Percentiles rank a stretch among this genome's conserved stretches.
Evolutionary conservation across 2,888 invertebrate genomes (phyloP).

Genomic region (Melanostoma mellinum): DNA sequence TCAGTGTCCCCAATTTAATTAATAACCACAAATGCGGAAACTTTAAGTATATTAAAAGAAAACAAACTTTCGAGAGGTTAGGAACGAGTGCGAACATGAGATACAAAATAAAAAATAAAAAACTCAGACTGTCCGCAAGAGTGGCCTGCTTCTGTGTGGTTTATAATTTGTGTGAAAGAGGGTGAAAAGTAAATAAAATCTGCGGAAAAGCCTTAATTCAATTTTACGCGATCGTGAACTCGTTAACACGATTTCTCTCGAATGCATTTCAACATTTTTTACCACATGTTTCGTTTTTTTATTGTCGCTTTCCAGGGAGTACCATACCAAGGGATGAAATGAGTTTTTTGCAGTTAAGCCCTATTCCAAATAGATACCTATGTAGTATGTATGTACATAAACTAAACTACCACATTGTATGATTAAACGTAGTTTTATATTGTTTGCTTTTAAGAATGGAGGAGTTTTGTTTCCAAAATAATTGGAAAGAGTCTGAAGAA

Average conservation of each 20-base stretch:
- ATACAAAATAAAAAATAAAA: slow-evolving; percentile 5
- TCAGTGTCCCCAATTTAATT: slow-evolving; percentile 67
- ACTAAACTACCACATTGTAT: slow-evolving; percentile 26
- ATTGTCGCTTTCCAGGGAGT: slow-evolving; percentile 9
- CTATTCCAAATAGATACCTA: no score
- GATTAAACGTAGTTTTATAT: slow-evolving; percentile 32
- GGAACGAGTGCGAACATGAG: not conserved
- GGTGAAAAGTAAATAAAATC: slow-evolving; percentile 77
- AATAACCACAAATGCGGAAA: slow-evolving; percentile 71
- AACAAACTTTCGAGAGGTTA: slow-evolving; percentile 53
- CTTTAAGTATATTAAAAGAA: slow-evolving; percentile 73
- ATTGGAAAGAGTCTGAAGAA: slow-evolving; percentile 38
- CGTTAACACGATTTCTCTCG: slow-evolving; percentile 76
- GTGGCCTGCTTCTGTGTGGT: slow-evolving; percentile 52
- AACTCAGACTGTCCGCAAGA: slow-evolving; percentile 53
- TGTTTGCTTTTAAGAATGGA: slow-evolving; percentile 25
- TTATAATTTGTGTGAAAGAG: slow-evolving; percentile 31
- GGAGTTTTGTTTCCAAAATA: slow-evolving; percentile 39
- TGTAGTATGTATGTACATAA: slow-evolving; percentile 31
- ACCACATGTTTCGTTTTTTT: slow-evolving; percentile 63
- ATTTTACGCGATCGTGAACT: slow-evolving; percentile 82
- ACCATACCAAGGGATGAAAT: slow-evolving; percentile 42
- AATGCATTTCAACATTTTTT: slow-evolving; percentile 76
- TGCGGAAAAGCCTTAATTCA: slow-evolving; percentile 82
- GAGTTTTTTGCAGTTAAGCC: not conserved